Evolutionary conservation across 2,113 vertebrate species (phyloP), one percentile per base, ranked within the genome.

Genomic region (Bujurquina vittata): DNA sequence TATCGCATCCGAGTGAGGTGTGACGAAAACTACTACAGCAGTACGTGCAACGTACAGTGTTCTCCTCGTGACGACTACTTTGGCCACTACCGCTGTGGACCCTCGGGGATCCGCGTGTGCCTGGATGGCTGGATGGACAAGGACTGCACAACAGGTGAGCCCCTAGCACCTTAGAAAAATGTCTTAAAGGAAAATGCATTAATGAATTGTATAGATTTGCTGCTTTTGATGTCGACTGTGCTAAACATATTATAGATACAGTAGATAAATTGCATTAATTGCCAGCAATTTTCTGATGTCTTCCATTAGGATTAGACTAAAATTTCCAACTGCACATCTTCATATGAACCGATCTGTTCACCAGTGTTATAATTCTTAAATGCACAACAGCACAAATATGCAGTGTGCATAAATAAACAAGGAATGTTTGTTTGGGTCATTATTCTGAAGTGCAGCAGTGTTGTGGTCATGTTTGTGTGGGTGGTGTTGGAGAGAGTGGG

Each of bases 81-180:
- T 0, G 98, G 98, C 33, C 98, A 99, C 93, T 98, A 97, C 52
- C 96, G 96, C 0, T 99, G 98, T 5, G 98, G 99, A 83, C 94
- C 96, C 65, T 96, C 97, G 0, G 98, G 98, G 77, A 96, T 97
- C 84, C 97, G 96, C 91, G 96, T 97, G 84, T 99, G 98, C 91
- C 95, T 99, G 94, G 97, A 98, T 1, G 98, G 98, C 17, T 99
- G 98, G 98, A 99, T 98, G 98, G 97, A 97, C 79, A 75, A 91
- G 1, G 96, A 98, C 60, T 99, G 98, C 88, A 94, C 87, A 75
- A 96, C 96, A 93, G 97, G 98, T 99, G 94, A 93, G 92, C 15
- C 20, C 17, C 67, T 33, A 33, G 46, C 26, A 14, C 4, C 10
- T 54, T 72, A 54, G 2, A 54, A 54, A 26, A 58, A 22, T 72